These are phyloP conservation scores for Regulus satrapa DNA, from an alignment of 2,113 vertebrate species.

Conservation along the genomic window DNA sequence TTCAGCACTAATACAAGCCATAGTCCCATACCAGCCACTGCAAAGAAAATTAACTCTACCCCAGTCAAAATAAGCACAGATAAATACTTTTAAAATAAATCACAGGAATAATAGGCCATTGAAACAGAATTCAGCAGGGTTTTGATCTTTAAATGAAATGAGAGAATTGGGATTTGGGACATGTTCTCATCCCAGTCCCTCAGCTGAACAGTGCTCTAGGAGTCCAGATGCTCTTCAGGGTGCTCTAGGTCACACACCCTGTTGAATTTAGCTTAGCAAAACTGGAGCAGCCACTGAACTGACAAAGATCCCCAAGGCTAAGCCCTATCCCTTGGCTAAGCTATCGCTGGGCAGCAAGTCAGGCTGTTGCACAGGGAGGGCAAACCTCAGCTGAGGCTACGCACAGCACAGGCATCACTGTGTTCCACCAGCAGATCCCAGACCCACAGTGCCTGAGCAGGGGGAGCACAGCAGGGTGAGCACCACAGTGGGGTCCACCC, in stretches of 20 bases:
- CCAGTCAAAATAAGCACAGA: background rate
- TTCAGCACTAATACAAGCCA: background rate
- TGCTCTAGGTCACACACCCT: background rate
- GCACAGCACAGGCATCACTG: fast-evolving
- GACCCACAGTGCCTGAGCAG: background rate
- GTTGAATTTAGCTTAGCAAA: background rate
- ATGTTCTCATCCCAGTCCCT: background rate
- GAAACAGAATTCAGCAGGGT: background rate
- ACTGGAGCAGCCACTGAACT: background rate
- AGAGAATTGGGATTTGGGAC: background rate
- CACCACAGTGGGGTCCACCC: background rate
- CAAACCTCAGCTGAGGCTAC: background rate
- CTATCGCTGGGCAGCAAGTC: background rate
- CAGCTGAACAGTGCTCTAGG: background rate
- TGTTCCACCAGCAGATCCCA: background rate
- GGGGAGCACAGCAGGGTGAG: background rate
- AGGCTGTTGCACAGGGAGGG: background rate
- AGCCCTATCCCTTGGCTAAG: background rate
- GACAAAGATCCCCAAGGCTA: background rate
- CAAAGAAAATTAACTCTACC: background rate
- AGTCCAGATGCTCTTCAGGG: background rate
- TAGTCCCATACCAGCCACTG: too few relatives aligned
- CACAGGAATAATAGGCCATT: background rate
- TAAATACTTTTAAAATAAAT: background rate
- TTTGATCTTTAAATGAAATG: background rate